phyloP scores from a whole-genome alignment of 2,797 vertebrate species.

The Siniperca undulata region DNA sequence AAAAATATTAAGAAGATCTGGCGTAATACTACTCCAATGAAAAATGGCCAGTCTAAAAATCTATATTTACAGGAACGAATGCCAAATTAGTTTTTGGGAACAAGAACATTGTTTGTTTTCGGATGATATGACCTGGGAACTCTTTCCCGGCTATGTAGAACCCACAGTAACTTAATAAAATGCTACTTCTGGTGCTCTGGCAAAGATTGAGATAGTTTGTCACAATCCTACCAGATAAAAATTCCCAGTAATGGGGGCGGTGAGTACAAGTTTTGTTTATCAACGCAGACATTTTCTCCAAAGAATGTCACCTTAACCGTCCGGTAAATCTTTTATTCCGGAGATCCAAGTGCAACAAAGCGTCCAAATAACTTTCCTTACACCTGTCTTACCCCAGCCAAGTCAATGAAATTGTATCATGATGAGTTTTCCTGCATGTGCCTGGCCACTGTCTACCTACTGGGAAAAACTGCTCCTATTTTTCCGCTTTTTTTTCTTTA shows the following conservation, averaged over 20 bases:
- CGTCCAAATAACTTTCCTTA: not conserved
- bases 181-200: not conserved
- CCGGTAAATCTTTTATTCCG: slow-evolving; percentile 11
- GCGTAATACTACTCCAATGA: not conserved
- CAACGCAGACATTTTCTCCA: not conserved
- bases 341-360: not conserved
- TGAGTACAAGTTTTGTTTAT: not conserved
- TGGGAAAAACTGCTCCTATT: not conserved
- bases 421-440: slow-evolving; percentile 34
- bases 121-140: not conserved
- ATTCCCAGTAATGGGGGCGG: too few relatives aligned
- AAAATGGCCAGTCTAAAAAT: not conserved
- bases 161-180: slow-evolving; percentile 22
- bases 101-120: not conserved
- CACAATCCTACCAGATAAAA: not conserved
- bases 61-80: not conserved
- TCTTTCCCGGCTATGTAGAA: not conserved
- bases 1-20: not conserved
- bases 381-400: not conserved
- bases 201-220: not conserved
- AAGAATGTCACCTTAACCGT: not conserved
- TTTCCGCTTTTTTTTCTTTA: not conserved
- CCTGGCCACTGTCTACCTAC: not conserved
- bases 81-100: not conserved
- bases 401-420: not conserved